Evolutionary conservation across 2,113 vertebrate genomes (phyloP), one percentile per base, ranked within the genome.

Genomic region (Desmodus rotundus): DNA sequence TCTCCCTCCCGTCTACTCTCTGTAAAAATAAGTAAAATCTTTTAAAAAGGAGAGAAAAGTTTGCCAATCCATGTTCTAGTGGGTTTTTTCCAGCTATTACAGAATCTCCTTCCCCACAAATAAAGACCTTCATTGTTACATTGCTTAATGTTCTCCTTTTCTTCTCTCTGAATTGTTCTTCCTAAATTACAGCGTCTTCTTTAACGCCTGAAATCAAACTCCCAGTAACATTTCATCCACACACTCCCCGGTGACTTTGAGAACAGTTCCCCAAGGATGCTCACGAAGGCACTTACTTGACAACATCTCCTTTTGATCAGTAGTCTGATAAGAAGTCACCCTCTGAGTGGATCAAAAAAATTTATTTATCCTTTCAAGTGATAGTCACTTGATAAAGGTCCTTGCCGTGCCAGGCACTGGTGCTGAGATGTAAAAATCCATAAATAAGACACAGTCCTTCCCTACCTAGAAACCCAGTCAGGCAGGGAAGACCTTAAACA

Each of bases 171-270:
- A 5, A 92, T 72, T 81, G 24, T 80, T 97, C 58, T 85, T 95
- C 87, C 50, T 95, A 82, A 87, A 90, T 76, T 70, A 43, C 2
- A 94, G 7, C 56, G 94, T 50, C 38, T 68, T 97, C 76, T 87
- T 86, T 85, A 89, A 36, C 74, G 93, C 72, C 58, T 84, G 13
- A 94, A 91, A 91, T 87, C 61, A 91, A 92, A 95, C 22, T 84
- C 17, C 68, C 15, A 76, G 14, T 24, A 70, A 76, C 72, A 84
- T 65, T 96, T 96, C 61, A 89, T 70, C n/a, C 24, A 94, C 26
- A 85, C 3, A 43, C 11, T 63, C 24, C 26, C 26, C n/a, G 50
- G 70, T 63, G 43, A 50, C 54, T 86, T 68, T 56, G 50, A 70
- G 17, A 96, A 89, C 58, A 91, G 7, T 61, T 56, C 15, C 31